Evolutionary conservation across 2,797 vertebrate genomes (phyloP), one percentile per base, ranked within the genome.

Genomic region (Microctenopoma stevenorrisi): DNA sequence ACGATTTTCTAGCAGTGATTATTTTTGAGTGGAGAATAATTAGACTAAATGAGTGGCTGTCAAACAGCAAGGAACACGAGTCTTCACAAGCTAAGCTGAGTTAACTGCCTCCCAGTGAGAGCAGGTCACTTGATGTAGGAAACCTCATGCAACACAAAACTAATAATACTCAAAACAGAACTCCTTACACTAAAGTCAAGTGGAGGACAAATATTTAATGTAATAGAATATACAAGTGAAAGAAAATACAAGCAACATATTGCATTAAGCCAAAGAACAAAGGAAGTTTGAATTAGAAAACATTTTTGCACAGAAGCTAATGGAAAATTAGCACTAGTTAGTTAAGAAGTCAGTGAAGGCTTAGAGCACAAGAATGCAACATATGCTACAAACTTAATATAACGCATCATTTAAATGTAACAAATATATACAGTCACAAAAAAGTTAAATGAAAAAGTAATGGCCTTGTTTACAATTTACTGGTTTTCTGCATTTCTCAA

Each of bases 1-100:
- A 75, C n/a, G 13, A 50, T 73, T 57, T 44, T 74, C 51, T 37
- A 74, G 69, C 66, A 50, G 63, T 15, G 56, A 82, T 80, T 72
- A 66, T 64, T 83, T 22, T 58, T 26, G 5, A 76, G 66, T 30
- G 49, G 52, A 57, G 60, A 78, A 75, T 64, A 79, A 86, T 76
- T 69, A 59, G 50, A 73, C 50, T 30, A 58, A 73, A 80, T 46
- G 50, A 77, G 64, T 8, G 44, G 49, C 69, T 81, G 72, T 76
- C 69, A 40, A 71, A 72, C 35, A 44, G 48, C 37, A 47, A 76
- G 42, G 46, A 64, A 42, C 37, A 64, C 5, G 13, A 42, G 46
- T 69, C 28, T 54, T 37, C 38, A 30, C 22, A 18, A 52, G 35
- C 33, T n/a, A 3, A 43, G 54, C 33, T 6, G 48, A 74, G 35